Base-by-base conservation (phyloP, 2,113 vertebrate species). In the Nesoenas mayeri region DNA sequence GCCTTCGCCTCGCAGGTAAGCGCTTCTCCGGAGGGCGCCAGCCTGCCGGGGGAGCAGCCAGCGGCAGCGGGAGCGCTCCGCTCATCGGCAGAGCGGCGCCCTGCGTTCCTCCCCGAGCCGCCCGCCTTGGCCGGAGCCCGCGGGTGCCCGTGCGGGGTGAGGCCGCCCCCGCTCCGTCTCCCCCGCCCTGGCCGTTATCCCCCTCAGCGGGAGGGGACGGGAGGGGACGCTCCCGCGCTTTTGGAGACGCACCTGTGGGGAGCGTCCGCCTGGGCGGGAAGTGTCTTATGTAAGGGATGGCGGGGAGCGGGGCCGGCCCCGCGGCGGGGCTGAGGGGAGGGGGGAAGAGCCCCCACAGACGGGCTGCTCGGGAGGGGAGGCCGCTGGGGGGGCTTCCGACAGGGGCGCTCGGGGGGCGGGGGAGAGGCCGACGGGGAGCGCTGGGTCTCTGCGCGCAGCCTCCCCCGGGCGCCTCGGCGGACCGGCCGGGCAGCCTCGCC, bases 161-260 rank as follows among this genome's bases (percentile, higher is more conserved):
- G 42, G 42, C 42, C 57, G 78, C 61, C 62, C 81, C 62, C 24
- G 78, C 73, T 36, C 66, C 65, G 53, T 56, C 61, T 31, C 24
- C 54, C 54, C 73, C 36, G 26, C 54, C 24, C 62, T 7, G 40
- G 18, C 54, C 19, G 71, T n/a, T 70, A 13, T 13, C 47, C 66
- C 31, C 58, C 66, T 61, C 10, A 32, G 79, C 20, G 36, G 34
- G 26, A 36, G 18, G 32, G 47, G 53, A 13, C 17, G 62, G 13
- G 40, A n/a, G 66, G 85, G 56, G 81, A 61, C 36, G 90, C 89
- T 75, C 60, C 84, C 50, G 88, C 69, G 70, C 85, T 90, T 80
- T 85, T 50, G 92, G 83, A 79, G 57, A 44, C 78, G 74, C 81
- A 93, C 88, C 93, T 91, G 96, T 81, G 85, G 61, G 94, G 85